A percentile compares a stretch with the other conserved stretches of the same genome.
Conservation (phyloP, 2,113 vertebrate genomes). For the Vanacampus margaritifer region DNA sequence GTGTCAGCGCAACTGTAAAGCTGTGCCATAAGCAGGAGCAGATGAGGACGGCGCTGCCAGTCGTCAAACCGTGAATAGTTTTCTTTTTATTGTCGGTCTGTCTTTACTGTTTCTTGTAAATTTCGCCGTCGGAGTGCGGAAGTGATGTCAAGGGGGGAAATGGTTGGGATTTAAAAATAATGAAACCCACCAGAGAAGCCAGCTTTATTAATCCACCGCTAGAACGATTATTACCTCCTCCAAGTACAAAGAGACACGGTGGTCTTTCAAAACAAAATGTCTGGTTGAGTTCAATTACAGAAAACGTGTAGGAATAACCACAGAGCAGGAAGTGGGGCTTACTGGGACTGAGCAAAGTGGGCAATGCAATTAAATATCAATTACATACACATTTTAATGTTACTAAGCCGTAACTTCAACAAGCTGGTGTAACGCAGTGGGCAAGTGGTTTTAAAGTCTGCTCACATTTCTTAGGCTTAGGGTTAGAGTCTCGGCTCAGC, state of each 20-base stretch:
- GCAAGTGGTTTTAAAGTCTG: no score
- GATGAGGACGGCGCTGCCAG: slow-evolving; percentile 37
- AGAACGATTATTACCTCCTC: neutral
- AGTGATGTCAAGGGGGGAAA: slow-evolving; percentile 28
- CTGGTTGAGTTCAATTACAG: neutral
- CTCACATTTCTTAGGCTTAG: no score
- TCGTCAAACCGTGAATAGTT: slow-evolving; percentile 22
- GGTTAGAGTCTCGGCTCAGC: no score
- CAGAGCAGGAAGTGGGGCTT: neutral
- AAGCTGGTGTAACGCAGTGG: neutral
- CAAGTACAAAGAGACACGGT: neutral
- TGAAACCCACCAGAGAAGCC: slow-evolving; percentile 13
- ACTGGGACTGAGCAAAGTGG: neutral
- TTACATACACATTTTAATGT: neutral
- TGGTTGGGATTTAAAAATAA: slow-evolving; percentile 29
- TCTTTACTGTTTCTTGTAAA: slow-evolving; percentile 41
- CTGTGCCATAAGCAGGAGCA: slow-evolving; percentile 57
- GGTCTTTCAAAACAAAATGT: neutral
- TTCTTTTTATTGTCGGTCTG: slow-evolving; percentile 41
- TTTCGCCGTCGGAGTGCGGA: slow-evolving; percentile 25
- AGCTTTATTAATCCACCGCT: neutral
- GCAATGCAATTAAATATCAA: neutral
- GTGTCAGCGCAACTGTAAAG: slow-evolving; percentile 39
- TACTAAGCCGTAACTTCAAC: neutral
- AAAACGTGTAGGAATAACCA: neutral